Evolutionary conservation across 2,888 invertebrate species (phyloP).

Genomic region (Pyrrhosoma nymphula): DNA sequence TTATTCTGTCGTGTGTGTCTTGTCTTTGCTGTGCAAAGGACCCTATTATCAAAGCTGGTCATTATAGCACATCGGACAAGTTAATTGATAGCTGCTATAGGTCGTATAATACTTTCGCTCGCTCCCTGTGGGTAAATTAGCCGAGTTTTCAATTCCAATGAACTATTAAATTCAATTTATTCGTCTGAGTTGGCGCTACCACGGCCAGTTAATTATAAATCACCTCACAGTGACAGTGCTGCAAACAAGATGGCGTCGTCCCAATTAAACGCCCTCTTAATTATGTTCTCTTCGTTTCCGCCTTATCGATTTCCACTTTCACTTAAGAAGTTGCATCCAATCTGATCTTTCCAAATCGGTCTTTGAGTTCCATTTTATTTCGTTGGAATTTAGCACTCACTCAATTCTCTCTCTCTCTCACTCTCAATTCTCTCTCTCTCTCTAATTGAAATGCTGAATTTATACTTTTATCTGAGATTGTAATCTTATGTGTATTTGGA

Average conservation of each 20-base stretch:
- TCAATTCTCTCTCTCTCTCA: no score
- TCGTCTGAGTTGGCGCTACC: background rate
- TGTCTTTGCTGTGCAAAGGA: background rate
- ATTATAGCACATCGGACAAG: slow-evolving; percentile 45
- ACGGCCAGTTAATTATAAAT: slow-evolving; percentile 44
- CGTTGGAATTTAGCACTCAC: background rate
- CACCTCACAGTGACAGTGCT: slow-evolving; percentile 58
- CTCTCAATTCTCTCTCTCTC: no score
- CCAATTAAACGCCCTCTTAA: slow-evolving; percentile 63
- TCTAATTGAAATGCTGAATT: background rate
- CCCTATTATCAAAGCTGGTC: background rate
- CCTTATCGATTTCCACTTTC: slow-evolving; percentile 35
- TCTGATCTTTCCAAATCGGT: background rate
- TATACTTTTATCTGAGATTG: background rate
- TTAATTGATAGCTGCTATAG: slow-evolving; percentile 38
- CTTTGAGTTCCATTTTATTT: background rate
- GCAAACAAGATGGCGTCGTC: slow-evolving; percentile 52
- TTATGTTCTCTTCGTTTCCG: slow-evolving; percentile 49
- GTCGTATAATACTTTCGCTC: slow-evolving; percentile 25
- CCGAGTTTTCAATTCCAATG: slow-evolving; percentile 16
- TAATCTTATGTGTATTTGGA: background rate
- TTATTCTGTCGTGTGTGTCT: background rate
- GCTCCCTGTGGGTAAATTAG: slow-evolving; percentile 17
- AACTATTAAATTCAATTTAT: slow-evolving; percentile 59
- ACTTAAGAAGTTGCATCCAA: slow-evolving; percentile 4